Evolutionary conservation across 30 jellyfish, hydroid and myxozoan genomes (phyloP).

Genomic region (Mastigias papua): DNA sequence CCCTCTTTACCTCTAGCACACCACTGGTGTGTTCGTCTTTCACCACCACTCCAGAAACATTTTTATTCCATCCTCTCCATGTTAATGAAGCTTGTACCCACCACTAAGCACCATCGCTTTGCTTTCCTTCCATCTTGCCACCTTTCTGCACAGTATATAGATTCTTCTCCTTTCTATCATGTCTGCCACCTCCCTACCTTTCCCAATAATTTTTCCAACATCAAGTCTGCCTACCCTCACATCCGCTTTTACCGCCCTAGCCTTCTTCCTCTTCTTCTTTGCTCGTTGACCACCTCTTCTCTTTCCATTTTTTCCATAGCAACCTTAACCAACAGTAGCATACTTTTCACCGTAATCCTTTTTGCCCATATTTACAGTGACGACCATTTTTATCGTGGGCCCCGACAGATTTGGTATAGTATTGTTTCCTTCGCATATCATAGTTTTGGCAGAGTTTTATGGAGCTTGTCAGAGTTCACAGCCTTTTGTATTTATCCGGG

Average conservation of each 20-base stretch:
- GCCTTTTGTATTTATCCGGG: not conserved
- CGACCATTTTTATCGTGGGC: not conserved
- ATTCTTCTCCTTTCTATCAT: not conserved
- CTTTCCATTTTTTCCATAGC: not conserved
- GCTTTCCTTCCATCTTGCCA: not conserved
- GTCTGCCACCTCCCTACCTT: conserved; percentile 1
- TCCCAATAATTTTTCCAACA: conserved; percentile 1
- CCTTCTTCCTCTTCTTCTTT: not conserved
- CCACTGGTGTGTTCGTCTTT: not conserved
- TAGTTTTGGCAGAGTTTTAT: not conserved
- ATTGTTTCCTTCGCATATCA: not conserved
- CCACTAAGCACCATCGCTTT: not conserved
- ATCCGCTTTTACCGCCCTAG: not conserved
- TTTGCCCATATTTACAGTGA: not conserved
- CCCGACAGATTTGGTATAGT: not conserved
- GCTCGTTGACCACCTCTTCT: not conserved
- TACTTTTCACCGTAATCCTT: not conserved
- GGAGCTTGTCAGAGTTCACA: not conserved
- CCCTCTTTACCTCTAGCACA: not conserved
- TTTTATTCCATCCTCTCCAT: not conserved
- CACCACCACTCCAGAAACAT: not conserved
- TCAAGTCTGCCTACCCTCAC: not conserved
- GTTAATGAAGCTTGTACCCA: not conserved
- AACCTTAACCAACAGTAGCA: not conserved
- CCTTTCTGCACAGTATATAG: not conserved